Evolutionary conservation across 2,113 vertebrate species (phyloP).

Genomic region (Scopus umbretta): DNA sequence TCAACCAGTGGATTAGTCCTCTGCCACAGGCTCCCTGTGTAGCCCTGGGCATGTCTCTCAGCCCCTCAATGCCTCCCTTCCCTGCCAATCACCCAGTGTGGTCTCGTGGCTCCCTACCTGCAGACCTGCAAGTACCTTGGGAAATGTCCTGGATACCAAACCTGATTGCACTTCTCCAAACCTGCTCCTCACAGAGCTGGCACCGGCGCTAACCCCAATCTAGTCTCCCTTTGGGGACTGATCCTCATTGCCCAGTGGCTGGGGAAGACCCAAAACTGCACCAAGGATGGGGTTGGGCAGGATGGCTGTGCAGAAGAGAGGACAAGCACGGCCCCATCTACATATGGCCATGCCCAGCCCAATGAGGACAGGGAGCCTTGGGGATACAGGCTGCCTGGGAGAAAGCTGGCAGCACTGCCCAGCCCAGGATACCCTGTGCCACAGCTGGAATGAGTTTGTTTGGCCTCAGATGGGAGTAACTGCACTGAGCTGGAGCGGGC

Average conservation of each 20-base stretch:
- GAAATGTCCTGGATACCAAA: not conserved
- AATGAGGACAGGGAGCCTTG: not conserved
- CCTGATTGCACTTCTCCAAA: not conserved
- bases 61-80: not conserved
- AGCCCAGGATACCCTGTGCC: not conserved
- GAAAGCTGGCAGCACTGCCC: not conserved
- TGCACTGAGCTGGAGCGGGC: not conserved
- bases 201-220: fast-evolving
- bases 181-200: not conserved
- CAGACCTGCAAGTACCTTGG: not conserved
- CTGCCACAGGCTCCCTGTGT: not conserved
- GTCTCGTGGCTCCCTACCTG: not conserved
- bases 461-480: not conserved
- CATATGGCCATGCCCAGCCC: fast-evolving
- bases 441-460: not conserved
- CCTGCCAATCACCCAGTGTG: fast-evolving
- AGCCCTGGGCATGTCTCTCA: not conserved
- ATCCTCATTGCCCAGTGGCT: fast-evolving
- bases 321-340: fast-evolving
- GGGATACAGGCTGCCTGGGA: not conserved
- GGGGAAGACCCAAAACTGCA: not conserved
- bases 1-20: not conserved
- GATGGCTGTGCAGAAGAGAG: not conserved
- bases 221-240: not conserved
- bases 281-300: not conserved